These are phyloP conservation scores for Styela clava DNA, from an alignment of 23 tunicate genomes.

Conservation along the genomic window DNA sequence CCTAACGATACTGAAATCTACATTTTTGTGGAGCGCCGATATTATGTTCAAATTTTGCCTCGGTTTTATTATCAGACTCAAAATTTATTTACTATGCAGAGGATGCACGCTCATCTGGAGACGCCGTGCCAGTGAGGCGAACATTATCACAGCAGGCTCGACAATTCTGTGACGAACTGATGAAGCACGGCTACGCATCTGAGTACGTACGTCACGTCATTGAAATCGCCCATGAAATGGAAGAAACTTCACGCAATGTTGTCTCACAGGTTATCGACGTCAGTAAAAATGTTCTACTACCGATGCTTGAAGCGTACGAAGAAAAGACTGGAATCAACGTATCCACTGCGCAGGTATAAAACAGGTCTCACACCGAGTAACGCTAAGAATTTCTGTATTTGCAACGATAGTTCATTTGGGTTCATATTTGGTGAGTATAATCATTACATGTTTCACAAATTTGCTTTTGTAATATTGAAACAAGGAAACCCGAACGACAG, in stretches of 20 bases:
- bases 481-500: no score
- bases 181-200: background rate
- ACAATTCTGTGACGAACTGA: constrained; percentile 27
- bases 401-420: no score
- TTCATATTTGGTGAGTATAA: no score
- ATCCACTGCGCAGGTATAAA: background rate
- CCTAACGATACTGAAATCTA: no score
- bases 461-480: no score
- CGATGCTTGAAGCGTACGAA: constrained; percentile 60
- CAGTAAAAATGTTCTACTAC: constrained; percentile 56
- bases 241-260: constrained; percentile 14
- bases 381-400: no score
- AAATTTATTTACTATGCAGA: background rate
- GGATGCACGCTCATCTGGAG: constrained; percentile 36
- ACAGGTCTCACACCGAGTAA: no score
- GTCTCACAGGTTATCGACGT: constrained; percentile 37
- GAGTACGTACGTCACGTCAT: constrained; percentile 1
- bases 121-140: constrained; percentile 22
- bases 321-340: constrained; percentile 22
- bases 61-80: no score
- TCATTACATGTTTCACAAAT: no score
- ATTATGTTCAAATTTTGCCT: no score
- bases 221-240: background rate
- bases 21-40: no score
- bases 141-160: constrained; percentile 28